A percentile compares a stretch with the other conserved stretches of the same genome.
Evolutionary conservation across 2,113 vertebrate species (phyloP).

Genomic region (Eptesicus fuscus): DNA sequence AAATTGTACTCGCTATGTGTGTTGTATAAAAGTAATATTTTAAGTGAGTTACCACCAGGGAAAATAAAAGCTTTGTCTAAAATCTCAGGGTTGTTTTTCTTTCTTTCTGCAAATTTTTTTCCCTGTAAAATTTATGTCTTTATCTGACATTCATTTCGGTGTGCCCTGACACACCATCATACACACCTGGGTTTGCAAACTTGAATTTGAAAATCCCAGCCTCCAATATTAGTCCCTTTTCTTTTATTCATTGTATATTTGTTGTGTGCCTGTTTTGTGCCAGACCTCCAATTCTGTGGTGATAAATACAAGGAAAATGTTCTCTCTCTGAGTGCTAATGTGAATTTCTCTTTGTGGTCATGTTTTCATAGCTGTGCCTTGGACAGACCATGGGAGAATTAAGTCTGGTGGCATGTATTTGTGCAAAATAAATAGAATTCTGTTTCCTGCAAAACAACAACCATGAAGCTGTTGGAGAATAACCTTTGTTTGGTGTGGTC

Average conservation of each 20-base stretch:
- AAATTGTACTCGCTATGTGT: not conserved
- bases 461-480: not conserved
- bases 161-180: not conserved
- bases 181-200: not conserved
- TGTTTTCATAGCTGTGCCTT: not conserved
- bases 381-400: not conserved
- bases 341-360: not conserved
- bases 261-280: not conserved
- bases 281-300: not conserved
- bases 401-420: not conserved
- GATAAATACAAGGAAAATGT: not conserved
- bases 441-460: not conserved
- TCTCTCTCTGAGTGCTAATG: not conserved
- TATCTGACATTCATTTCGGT: not conserved
- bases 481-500: not conserved
- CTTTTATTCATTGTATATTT: not conserved
- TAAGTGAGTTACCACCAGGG: not conserved
- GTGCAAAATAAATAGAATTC: not conserved
- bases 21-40: not conserved
- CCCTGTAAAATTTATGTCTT: not conserved
- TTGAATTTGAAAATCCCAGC: not conserved
- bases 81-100: not conserved
- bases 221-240: not conserved
- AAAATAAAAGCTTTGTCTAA: slow-evolving; percentile 9
- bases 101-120: not conserved